Evolutionary conservation across 53 echinoderm and acorn worm species (phyloP).

Genomic region (Mesocentrotus franciscanus): DNA sequence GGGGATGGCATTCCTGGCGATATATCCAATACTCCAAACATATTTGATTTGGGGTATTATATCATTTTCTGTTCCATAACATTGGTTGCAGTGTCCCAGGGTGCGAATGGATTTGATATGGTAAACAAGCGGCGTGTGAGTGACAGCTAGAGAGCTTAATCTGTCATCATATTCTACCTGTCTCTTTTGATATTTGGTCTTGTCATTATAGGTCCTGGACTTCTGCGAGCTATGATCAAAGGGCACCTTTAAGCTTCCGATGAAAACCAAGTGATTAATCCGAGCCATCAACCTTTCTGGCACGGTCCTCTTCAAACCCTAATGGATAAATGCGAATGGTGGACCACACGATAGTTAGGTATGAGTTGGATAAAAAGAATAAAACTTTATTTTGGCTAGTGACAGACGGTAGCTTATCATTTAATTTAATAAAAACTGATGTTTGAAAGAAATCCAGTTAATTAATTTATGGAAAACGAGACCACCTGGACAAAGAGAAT

Average conservation of each 20-base stretch:
- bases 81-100: conserved; percentile 36
- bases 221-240: not conserved
- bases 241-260: not conserved
- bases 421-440: not conserved
- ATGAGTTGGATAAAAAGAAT: not conserved
- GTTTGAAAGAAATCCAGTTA: not conserved
- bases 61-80: conserved; percentile 37
- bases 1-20: not conserved
- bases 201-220: conserved; percentile 7
- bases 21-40: conserved; percentile 33
- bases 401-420: not conserved
- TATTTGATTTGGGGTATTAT: conserved; percentile 50
- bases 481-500: not conserved
- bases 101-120: conserved; percentile 40
- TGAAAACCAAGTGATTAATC: not conserved
- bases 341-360: not conserved
- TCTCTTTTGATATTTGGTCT: not conserved
- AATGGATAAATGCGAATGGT: not conserved
- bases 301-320: not conserved
- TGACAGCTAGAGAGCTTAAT: not conserved
- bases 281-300: not conserved
- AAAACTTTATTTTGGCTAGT: not conserved
- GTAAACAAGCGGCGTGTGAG: conserved; percentile 43
- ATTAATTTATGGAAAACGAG: not conserved
- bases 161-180: conserved; percentile 14